Evolutionary conservation across 1,140 invertebrate species (phyloP).

Genomic region (Rhopalosiphum padi): DNA sequence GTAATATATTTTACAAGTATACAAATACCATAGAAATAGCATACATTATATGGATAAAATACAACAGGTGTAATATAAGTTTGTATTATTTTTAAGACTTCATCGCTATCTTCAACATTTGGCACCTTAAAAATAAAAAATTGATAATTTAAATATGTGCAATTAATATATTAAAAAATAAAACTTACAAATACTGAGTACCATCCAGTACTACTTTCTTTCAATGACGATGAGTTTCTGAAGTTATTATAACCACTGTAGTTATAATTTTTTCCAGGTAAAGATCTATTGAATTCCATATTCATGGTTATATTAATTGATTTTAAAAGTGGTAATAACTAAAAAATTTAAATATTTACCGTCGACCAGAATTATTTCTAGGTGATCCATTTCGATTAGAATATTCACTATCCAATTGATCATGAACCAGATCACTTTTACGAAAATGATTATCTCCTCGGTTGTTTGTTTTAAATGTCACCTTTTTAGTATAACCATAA

Average conservation of each 20-base stretch:
- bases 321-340: background rate
- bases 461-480: slow-evolving; percentile 36
- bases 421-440: slow-evolving; percentile 22
- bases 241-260: background rate
- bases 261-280: slow-evolving; percentile 22
- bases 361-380: background rate
- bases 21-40: background rate
- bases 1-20: no score
- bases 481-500: slow-evolving; percentile 27
- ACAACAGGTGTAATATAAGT: slow-evolving; percentile 13
- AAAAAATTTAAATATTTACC: slow-evolving; percentile 18
- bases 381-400: background rate
- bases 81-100: slow-evolving; percentile 51
- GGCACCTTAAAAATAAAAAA: slow-evolving; percentile 41
- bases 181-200: slow-evolving; percentile 48
- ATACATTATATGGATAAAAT: slow-evolving; percentile 39
- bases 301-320: background rate
- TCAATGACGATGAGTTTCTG: slow-evolving; percentile 2
- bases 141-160: background rate
- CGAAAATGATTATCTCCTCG: background rate
- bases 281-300: background rate
- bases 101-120: slow-evolving; percentile 46
- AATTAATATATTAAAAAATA: background rate
- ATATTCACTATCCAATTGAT: slow-evolving; percentile 33
- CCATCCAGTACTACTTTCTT: slow-evolving; percentile 47